Evolutionary conservation across 2,888 invertebrate genomes (phyloP), one percentile per base, ranked within the genome.

Genomic region (Yponomeuta sedellus): DNA sequence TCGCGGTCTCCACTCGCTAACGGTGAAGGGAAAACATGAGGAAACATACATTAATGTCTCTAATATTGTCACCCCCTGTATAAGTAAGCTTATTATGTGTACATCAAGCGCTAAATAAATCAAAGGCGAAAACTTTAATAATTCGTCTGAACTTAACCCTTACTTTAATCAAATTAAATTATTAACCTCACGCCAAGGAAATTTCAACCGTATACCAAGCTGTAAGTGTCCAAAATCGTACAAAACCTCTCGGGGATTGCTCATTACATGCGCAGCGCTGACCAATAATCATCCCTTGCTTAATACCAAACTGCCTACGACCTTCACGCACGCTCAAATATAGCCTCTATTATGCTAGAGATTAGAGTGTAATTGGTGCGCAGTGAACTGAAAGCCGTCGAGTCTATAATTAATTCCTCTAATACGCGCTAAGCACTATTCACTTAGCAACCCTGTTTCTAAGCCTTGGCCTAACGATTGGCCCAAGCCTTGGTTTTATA

Each of bases 351-450:
- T 16, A 12, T 16, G 4, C 12, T 16, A 5, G 2, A 5, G 44
- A 52, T 52, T 16, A 16, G 44, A 5, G 44, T 16, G 44, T 12
- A 5, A 52, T 16, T 16, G 16, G 44, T 12, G 44, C 8, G 4
- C 8, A 12, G 12, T 52, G 16, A 52, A 12, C 4, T 52, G 44
- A 52, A 52, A 52, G 44, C 44, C 44, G 44, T 16, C 44, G 44
- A 52, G 44, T 52, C 44, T 52, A 52, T 52, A 52, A 52, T 52
- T 52, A 52, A 52, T 52, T 52, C 44, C 44, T 52, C 44, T 52
- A 52, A 52, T 52, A 52, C 44, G 44, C 44, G 44, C 44, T 16
- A 52, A 52, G 44, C 44, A 52, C 44, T 12, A 52, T 52, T 52
- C 44, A 52, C 44, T 52, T 52, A 52, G 44, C 44, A 52, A 52